Percentiles rank a stretch among this genome's conserved stretches.
Evolutionary conservation across 2,113 vertebrate species (phyloP).

Genomic region (sheep (Ovis aries)): ARS-UI_Ramb_v3.0 NC_056054.1:101053501-101054000

Average conservation of each 20-base stretch:
- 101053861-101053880: neutral
- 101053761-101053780: neutral
- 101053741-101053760: neutral
- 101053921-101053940: neutral
- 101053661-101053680: neutral
- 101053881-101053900: neutral
- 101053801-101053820: neutral
- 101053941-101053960: neutral
- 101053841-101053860: neutral
- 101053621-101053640: neutral
- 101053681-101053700: neutral
- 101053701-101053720: neutral
- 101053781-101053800: neutral
- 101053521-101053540: neutral
- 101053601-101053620: neutral
- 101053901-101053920: neutral
- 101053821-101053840: neutral
- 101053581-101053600: neutral
- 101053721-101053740: neutral
- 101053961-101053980: neutral
- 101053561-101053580: neutral
- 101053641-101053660: neutral
- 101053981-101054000: neutral
- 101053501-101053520: neutral
- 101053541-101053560: neutral